phyloP scores from a whole-genome alignment of 2,797 vertebrate species.

The Ctenosaura bakeri region DNA sequence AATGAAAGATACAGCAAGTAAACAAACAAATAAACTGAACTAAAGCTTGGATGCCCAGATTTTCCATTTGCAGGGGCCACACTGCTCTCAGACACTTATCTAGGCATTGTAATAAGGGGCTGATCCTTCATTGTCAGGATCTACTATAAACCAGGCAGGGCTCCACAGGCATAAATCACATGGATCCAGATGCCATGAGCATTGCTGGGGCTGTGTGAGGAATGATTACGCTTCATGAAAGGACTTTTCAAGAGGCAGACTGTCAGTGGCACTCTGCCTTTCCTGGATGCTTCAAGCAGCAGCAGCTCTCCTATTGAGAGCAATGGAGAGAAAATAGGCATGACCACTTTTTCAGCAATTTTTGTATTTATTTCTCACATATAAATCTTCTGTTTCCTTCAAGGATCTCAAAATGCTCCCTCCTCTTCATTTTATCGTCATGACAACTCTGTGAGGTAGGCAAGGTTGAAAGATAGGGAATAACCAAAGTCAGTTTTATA shows the following conservation, averaged over 20 bases:
- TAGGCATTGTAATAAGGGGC: background rate
- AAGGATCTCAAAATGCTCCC: background rate
- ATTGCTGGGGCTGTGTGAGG: background rate
- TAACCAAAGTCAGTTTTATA: background rate
- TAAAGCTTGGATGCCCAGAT: background rate
- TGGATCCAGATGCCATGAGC: background rate
- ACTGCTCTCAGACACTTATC: background rate
- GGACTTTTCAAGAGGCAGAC: background rate
- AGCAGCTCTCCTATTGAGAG: background rate
- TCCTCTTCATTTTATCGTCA: background rate
- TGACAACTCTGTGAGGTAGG: background rate
- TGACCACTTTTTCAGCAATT: background rate
- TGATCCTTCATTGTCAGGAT: no score
- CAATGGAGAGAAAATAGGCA: background rate
- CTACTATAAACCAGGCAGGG: no score
- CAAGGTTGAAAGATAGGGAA: background rate
- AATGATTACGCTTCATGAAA: background rate
- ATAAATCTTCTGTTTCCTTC: background rate
- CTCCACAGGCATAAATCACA: no score
- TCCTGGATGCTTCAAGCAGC: background rate
- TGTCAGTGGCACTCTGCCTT: background rate
- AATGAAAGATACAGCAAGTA: background rate
- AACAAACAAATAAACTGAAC: background rate
- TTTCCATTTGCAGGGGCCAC: background rate
- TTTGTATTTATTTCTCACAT: background rate